Conservation (phyloP, 2,888 invertebrate genomes). For the Anagyrus pseudococci region DNA sequence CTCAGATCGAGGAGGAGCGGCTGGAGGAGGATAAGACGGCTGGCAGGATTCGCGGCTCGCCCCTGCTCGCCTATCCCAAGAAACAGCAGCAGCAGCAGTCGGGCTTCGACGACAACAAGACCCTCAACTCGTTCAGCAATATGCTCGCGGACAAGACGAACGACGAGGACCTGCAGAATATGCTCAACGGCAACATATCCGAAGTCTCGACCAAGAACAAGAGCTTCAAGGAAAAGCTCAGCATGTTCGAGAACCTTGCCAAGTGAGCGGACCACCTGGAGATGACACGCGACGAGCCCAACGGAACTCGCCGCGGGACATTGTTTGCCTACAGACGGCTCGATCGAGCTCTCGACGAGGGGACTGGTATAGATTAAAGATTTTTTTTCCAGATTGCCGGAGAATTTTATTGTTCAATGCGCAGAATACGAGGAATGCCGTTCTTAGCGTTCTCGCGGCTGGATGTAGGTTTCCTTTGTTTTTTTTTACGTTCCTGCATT, state of each 20-base stretch:
- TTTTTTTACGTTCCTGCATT: no score
- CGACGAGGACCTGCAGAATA: slow-evolving; percentile 57
- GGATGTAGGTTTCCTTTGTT: no score
- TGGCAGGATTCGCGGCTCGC: slow-evolving; percentile 12
- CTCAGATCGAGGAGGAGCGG: slow-evolving; percentile 33
- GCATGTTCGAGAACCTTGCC: slow-evolving; percentile 60
- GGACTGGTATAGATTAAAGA: background rate
- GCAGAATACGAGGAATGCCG: no score
- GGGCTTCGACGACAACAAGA: slow-evolving; percentile 56
- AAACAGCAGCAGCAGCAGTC: slow-evolving; percentile 52
- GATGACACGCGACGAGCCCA: no score
- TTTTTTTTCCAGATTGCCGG: background rate
- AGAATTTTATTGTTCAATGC: slow-evolving; percentile 4
- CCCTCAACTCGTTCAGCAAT: slow-evolving; percentile 51
- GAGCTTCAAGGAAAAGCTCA: slow-evolving; percentile 60
- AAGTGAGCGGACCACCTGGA: slow-evolving; percentile 50
- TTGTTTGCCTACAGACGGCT: no score
- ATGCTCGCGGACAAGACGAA: slow-evolving; percentile 53
- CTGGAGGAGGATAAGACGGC: slow-evolving; percentile 39
- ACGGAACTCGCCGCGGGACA: no score
- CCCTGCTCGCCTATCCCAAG: slow-evolving; percentile 51
- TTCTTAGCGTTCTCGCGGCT: no score
- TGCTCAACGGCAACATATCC: slow-evolving; percentile 60
- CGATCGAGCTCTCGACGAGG: no score
- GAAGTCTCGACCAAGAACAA: slow-evolving; percentile 57